Evolutionary conservation across 2,797 vertebrate species (phyloP).

Genomic region (Mastacembelus armatus): DNA sequence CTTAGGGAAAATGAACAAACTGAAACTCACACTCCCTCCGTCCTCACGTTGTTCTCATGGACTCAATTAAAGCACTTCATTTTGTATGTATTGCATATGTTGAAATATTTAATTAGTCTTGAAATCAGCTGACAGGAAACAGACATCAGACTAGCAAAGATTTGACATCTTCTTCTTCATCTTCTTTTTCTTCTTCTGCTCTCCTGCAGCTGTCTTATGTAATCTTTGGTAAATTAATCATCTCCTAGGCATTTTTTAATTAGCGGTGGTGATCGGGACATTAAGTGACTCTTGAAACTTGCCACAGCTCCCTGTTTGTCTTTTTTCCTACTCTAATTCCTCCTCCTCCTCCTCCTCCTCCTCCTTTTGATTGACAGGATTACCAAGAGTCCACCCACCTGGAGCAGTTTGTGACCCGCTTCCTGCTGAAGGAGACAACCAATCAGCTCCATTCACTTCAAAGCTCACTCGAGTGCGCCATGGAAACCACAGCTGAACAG

Average conservation of each 20-base stretch:
- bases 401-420: constrained; percentile 95
- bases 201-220: constrained; percentile 22
- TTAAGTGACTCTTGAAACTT: constrained; percentile 37
- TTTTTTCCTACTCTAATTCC: constrained; percentile 45
- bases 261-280: constrained; percentile 42
- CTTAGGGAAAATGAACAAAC: background rate
- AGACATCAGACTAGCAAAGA: background rate
- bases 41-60: background rate
- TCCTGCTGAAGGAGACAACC: constrained; percentile 93
- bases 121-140: constrained; percentile 2
- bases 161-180: constrained; percentile 1
- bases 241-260: constrained; percentile 55
- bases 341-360: constrained; percentile 5
- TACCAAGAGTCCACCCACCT: constrained; percentile 92
- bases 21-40: background rate
- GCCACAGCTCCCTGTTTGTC: constrained; percentile 32
- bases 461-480: constrained; percentile 92
- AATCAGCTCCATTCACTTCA: constrained; percentile 96
- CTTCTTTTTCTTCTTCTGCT: constrained; percentile 6
- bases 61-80: background rate
- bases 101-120: too few relatives aligned
- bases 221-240: constrained; percentile 34
- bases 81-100: background rate
- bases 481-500: constrained; percentile 95
- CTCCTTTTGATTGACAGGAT: constrained; percentile 79